These are phyloP conservation scores for Salpingus planirostris DNA, from an alignment of 2,888 invertebrate species.

Conservation along the genomic window DNA sequence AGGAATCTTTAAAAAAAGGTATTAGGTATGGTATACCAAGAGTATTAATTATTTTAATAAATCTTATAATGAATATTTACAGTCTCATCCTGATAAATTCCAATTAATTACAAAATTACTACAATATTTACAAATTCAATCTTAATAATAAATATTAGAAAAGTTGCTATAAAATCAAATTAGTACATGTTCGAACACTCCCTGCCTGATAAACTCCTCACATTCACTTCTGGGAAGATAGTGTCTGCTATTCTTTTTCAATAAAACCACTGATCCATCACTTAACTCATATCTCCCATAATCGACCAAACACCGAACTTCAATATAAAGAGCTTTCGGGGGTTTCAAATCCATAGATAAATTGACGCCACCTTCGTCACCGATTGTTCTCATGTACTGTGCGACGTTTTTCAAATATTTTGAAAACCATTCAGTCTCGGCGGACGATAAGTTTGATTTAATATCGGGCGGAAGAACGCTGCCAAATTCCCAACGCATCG, in stretches of 20 bases:
- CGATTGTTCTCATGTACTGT: constrained; percentile 82
- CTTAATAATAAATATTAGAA: constrained; percentile 1
- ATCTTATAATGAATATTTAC: too few relatives aligned
- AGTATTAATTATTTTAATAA: too few relatives aligned
- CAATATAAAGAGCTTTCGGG: constrained; percentile 85
- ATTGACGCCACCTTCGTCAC: constrained; percentile 74
- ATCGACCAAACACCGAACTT: constrained; percentile 83
- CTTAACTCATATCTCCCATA: constrained; percentile 92
- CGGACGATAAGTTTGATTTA: constrained; percentile 65
- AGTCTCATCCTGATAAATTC: too few relatives aligned
- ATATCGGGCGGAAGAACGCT: constrained; percentile 83
- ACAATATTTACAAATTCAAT: background rate
- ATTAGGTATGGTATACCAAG: too few relatives aligned
- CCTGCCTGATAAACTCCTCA: constrained; percentile 83
- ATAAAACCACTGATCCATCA: constrained; percentile 80
- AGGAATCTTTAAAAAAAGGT: too few relatives aligned
- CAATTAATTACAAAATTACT: too few relatives aligned
- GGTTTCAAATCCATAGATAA: constrained; percentile 81
- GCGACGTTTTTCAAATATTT: constrained; percentile 80
- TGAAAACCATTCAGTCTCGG: constrained; percentile 82
- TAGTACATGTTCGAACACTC: constrained; percentile 78
- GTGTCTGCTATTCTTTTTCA: constrained; percentile 88
- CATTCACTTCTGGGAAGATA: constrained; percentile 81
- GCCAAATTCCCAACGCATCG: constrained; percentile 94
- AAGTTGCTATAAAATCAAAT: constrained; percentile 34